phyloP scores from a whole-genome alignment of 2,888 invertebrate species.

The Heliconius hortense region DNA sequence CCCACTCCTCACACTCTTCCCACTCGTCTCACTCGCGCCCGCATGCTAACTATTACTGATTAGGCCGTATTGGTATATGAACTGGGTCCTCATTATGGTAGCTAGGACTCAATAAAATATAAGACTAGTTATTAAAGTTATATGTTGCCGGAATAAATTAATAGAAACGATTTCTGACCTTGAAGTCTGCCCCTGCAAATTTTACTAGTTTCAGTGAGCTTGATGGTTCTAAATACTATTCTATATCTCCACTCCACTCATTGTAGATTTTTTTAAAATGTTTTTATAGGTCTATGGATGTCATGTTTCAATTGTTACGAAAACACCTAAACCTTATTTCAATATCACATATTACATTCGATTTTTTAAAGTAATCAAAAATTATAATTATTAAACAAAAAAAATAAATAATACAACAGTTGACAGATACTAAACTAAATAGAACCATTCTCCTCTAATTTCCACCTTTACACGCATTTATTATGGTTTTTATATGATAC shows the following conservation, averaged over 20 bases:
- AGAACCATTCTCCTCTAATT: too few species aligned
- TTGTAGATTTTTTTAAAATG: too few species aligned
- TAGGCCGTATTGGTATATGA: not conserved
- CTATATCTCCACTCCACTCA: not conserved
- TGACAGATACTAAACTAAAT: too few species aligned
- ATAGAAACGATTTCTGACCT: too few species aligned
- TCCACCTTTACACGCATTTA: constrained; percentile 4
- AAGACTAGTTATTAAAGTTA: not conserved
- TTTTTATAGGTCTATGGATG: not conserved
- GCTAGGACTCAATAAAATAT: not conserved
- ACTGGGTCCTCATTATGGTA: not conserved
- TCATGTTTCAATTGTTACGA: not conserved
- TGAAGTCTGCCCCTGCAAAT: not conserved
- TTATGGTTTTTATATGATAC: not conserved
- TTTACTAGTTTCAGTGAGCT: not conserved
- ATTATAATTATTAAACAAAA: too few species aligned
- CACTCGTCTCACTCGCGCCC: constrained; percentile 45
- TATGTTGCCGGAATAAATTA: not conserved
- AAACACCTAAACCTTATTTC: not conserved
- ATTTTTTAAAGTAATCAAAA: too few species aligned
- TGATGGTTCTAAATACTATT: not conserved
- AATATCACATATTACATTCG: too few species aligned
- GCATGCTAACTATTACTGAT: constrained; percentile 59
- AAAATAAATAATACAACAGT: too few species aligned
- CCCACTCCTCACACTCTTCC: constrained; percentile 43